phyloP scores from a whole-genome alignment of 2,113 vertebrate genomes.

The Lophius piscatorius region DNA sequence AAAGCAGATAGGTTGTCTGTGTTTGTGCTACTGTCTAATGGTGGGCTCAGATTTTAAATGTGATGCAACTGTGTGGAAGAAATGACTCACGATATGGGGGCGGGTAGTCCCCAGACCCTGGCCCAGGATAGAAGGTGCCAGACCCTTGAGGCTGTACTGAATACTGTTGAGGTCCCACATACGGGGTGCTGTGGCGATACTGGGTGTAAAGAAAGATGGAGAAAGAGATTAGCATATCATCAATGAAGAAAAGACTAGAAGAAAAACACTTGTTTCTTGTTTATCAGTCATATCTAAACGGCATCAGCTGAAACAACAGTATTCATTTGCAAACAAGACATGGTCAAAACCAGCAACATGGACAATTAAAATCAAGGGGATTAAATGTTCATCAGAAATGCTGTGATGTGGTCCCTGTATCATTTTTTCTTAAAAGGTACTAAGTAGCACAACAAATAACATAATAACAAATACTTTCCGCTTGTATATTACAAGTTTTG shows the following conservation, averaged over 20 bases:
- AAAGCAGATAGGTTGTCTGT: neutral
- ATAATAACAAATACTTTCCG: neutral
- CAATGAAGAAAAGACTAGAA: too few relatives aligned
- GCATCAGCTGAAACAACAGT: neutral
- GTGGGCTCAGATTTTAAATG: neutral
- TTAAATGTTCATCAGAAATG: neutral
- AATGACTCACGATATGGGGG: constrained; percentile 89
- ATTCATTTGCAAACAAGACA: neutral
- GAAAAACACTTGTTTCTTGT: neutral
- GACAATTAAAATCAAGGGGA: neutral
- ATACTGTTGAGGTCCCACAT: constrained; percentile 94
- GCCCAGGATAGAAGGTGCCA: constrained; percentile 93
- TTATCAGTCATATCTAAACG: neutral
- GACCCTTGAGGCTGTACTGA: constrained; percentile 92
- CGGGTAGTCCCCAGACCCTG: constrained; percentile 94
- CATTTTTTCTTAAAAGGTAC: too few relatives aligned
- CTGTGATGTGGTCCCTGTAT: too few relatives aligned
- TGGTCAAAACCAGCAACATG: neutral
- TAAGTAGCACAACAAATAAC: too few relatives aligned
- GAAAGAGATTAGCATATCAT: too few relatives aligned
- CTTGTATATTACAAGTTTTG: neutral
- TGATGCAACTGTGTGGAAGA: neutral
- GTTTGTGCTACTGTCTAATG: constrained; percentile 8
- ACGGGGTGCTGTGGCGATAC: constrained; percentile 94
- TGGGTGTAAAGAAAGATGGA: constrained; percentile 57